These are phyloP conservation scores for Sebastes taczanowskii DNA, from an alignment of 2,797 vertebrate genomes.

Conservation along the genomic window DNA sequence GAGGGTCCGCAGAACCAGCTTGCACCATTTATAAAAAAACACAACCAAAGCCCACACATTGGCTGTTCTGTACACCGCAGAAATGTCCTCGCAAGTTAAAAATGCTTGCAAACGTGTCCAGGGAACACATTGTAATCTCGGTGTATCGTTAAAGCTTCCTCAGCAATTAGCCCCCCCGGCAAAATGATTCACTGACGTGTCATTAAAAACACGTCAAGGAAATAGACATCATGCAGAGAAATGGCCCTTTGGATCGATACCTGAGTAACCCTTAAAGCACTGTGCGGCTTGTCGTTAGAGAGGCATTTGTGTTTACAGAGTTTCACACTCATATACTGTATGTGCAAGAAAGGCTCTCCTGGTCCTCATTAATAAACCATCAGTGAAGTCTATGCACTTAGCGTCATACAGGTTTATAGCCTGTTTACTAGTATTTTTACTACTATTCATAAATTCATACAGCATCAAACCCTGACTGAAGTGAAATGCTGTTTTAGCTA, in stretches of 20 bases:
- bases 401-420: background rate
- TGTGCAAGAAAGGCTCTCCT: background rate
- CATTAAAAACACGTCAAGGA: slow-evolving; percentile 65
- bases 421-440: background rate
- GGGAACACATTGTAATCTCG: slow-evolving; percentile 42
- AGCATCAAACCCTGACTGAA: background rate
- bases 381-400: background rate
- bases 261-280: slow-evolving; percentile 56
- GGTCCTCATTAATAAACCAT: slow-evolving; percentile 45
- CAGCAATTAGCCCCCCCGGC: slow-evolving; percentile 57
- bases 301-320: slow-evolving; percentile 23
- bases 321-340: slow-evolving; percentile 11
- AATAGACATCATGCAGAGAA: slow-evolving; percentile 69
- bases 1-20: slow-evolving; percentile 46
- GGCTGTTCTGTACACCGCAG: background rate
- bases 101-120: slow-evolving; percentile 19
- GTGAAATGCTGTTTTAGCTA: background rate
- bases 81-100: background rate
- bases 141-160: slow-evolving; percentile 36
- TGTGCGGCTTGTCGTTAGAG: slow-evolving; percentile 30
- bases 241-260: slow-evolving; percentile 71
- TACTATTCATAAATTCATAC: background rate
- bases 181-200: slow-evolving; percentile 67
- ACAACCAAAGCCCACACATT: background rate
- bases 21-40: slow-evolving; percentile 18